Conservation (phyloP, 2,113 vertebrate genomes). For the Chaenogobius annularis region DNA sequence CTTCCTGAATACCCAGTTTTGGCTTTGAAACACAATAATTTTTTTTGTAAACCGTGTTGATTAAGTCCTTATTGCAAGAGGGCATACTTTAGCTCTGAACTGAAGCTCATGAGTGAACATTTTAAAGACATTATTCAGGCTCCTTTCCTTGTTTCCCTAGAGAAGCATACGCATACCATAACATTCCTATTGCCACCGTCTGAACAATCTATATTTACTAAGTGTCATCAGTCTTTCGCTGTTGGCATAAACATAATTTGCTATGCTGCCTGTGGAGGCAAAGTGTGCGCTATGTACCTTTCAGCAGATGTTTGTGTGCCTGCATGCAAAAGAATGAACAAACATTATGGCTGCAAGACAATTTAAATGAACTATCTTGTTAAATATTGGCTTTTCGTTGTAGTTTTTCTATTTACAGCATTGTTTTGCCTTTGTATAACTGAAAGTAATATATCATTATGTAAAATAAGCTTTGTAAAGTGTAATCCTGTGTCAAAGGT, state of each 20-base stretch:
- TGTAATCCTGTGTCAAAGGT: no score
- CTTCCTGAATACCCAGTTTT: neutral
- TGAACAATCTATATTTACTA: slow-evolving; percentile 60
- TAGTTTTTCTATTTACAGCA: no score
- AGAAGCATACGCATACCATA: slow-evolving; percentile 20
- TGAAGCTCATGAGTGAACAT: slow-evolving; percentile 4
- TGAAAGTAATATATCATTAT: no score
- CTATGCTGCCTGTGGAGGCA: slow-evolving; percentile 39
- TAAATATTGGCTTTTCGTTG: slow-evolving; percentile 33
- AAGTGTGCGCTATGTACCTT: slow-evolving; percentile 27
- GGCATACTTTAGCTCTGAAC: slow-evolving; percentile 7
- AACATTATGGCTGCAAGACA: slow-evolving; percentile 20
- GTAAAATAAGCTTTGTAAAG: no score
- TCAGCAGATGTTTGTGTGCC: slow-evolving; percentile 30
- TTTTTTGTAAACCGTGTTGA: neutral
- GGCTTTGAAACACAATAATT: neutral
- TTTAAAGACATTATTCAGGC: slow-evolving; percentile 23
- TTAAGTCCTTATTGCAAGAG: neutral
- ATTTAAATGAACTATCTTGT: slow-evolving; percentile 27
- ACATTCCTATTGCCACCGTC: slow-evolving; percentile 7
- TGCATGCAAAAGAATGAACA: slow-evolving; percentile 5
- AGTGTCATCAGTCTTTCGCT: slow-evolving; percentile 50
- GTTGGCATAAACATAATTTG: slow-evolving; percentile 61
- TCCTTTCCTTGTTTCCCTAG: slow-evolving; percentile 15
- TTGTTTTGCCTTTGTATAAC: no score